Evolutionary conservation across 2,797 vertebrate species (phyloP).

Genomic region (Acipenser transmontanus): DNA sequence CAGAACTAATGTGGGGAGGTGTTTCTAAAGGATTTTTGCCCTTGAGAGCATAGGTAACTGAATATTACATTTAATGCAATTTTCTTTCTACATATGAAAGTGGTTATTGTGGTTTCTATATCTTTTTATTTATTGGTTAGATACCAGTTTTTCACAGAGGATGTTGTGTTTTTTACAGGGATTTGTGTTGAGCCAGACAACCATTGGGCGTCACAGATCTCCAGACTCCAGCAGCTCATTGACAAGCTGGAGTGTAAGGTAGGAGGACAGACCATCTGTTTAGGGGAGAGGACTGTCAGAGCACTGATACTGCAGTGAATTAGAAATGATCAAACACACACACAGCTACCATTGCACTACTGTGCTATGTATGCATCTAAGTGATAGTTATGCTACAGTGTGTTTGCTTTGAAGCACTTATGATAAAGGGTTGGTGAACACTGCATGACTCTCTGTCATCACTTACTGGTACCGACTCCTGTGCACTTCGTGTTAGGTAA

Average conservation of each 20-base stretch:
- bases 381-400: conserved; percentile 43
- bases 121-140: no score
- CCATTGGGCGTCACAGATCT: conserved; percentile 84
- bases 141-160: neutral
- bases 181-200: conserved; percentile 60
- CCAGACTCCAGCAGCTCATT: conserved; percentile 83
- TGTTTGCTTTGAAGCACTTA: conserved; percentile 27
- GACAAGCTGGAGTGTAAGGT: conserved; percentile 92
- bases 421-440: no score
- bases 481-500: no score
- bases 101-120: neutral
- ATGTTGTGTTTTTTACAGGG: conserved; percentile 40
- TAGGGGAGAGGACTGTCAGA: neutral
- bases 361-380: conserved; percentile 28
- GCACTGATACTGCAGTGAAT: neutral
- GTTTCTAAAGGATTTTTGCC: no score
- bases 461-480: no score
- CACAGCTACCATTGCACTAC: neutral
- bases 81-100: no score
- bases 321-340: neutral
- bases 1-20: no score
- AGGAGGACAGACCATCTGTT: conserved; percentile 12
- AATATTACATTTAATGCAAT: no score
- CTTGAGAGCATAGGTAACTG: no score
- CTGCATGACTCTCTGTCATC: no score